Evolutionary conservation across 2,797 vertebrate genomes (phyloP).

Genomic region (Triplophysa bombifrons): DNA sequence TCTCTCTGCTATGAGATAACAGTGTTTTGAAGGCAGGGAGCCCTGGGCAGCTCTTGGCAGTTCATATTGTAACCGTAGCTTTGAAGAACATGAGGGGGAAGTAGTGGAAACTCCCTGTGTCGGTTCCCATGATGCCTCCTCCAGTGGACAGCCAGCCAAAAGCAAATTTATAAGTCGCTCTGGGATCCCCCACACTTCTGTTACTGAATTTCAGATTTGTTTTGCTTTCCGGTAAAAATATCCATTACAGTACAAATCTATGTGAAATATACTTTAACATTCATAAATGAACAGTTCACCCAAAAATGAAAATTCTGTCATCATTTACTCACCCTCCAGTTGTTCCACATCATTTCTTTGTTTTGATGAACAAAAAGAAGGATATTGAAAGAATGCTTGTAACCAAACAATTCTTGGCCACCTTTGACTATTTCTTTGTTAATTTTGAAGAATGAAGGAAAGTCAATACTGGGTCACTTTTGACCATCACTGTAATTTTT

Average conservation of each 20-base stretch:
- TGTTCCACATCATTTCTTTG: no score
- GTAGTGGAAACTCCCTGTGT: conserved; percentile 44
- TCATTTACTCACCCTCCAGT: no score
- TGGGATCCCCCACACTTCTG: background rate
- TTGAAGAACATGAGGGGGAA: conserved; percentile 42
- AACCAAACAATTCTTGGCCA: no score
- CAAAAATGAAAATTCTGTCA: background rate
- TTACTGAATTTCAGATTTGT: background rate
- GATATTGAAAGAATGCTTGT: no score
- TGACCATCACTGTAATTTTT: no score
- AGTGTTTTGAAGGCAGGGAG: background rate
- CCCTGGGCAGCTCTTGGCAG: conserved; percentile 35
- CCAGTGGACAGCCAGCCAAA: conserved; percentile 26
- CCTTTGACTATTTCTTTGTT: no score
- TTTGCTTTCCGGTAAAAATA: conserved; percentile 6
- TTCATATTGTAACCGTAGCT: conserved; percentile 39
- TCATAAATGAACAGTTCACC: background rate
- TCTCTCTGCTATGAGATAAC: background rate
- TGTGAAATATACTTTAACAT: background rate
- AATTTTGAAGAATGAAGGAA: no score
- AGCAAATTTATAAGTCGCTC: conserved; percentile 1
- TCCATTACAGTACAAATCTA: background rate
- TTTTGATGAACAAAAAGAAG: no score
- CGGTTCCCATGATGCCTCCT: conserved; percentile 34
- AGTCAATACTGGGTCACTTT: no score